These are phyloP conservation scores for Lithobates pipiens DNA, from an alignment of 2,797 vertebrate genomes.

Conservation along the genomic window DNA sequence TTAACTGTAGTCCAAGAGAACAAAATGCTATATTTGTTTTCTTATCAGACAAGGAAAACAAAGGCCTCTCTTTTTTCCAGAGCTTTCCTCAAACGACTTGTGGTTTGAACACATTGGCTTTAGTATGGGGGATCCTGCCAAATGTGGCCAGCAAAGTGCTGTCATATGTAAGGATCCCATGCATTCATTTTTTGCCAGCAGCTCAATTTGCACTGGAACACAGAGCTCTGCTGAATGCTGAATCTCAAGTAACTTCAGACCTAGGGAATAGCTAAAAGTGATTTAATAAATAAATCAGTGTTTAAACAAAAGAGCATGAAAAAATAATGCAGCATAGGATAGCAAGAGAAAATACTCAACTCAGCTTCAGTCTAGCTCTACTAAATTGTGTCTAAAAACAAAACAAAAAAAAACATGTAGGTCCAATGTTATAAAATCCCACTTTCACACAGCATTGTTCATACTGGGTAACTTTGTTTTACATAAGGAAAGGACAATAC, in stretches of 20 bases:
- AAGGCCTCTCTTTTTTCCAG: conserved; percentile 3
- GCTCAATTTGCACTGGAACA: conserved; percentile 36
- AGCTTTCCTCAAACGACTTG: not conserved
- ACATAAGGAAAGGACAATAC: no score
- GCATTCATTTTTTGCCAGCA: conserved; percentile 38
- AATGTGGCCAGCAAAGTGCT: conserved; percentile 7
- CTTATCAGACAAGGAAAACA: conserved; percentile 9
- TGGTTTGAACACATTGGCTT: conserved; percentile 17
- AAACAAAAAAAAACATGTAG: not conserved
- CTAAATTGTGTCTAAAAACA: not conserved
- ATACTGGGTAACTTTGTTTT: not conserved
- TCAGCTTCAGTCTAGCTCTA: not conserved
- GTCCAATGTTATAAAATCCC: not conserved
- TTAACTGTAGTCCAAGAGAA: not conserved
- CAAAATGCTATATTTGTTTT: conserved; percentile 20
- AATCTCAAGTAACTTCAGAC: conserved; percentile 12
- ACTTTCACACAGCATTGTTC: not conserved
- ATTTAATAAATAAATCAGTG: conserved; percentile 56
- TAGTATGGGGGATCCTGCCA: not conserved
- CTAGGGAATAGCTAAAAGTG: conserved; percentile 54
- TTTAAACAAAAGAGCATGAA: conserved; percentile 51
- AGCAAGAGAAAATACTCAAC: not conserved
- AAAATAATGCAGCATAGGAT: conserved; percentile 35
- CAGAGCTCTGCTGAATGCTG: not conserved
- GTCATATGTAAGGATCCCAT: conserved; percentile 14